Conservation (phyloP, 2,888 invertebrate species). For the Eupithecia subfuscata region DNA sequence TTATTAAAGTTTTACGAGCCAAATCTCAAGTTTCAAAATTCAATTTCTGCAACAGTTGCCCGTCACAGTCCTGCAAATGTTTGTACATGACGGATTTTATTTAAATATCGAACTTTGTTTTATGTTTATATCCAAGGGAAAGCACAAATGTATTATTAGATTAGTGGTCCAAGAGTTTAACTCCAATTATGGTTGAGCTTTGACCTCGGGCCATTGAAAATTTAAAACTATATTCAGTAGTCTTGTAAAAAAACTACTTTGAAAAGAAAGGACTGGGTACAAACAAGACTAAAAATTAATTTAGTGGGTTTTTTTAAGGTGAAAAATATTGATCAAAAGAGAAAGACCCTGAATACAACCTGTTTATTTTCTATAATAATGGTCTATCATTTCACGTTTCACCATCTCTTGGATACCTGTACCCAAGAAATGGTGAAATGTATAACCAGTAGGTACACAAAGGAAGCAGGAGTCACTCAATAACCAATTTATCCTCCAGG, state of each 20-base stretch:
- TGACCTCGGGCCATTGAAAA: background rate
- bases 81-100: slow-evolving; percentile 62
- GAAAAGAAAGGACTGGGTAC: background rate
- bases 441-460: background rate
- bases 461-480: slow-evolving; percentile 23
- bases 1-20: slow-evolving; percentile 54
- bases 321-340: background rate
- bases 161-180: background rate
- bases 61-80: slow-evolving; percentile 53
- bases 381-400: background rate
- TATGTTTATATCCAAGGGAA: slow-evolving; percentile 15
- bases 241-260: background rate
- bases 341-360: background rate
- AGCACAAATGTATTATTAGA: background rate
- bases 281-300: background rate
- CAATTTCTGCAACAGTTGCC: slow-evolving; percentile 64
- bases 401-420: no score
- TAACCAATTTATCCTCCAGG: slow-evolving; percentile 20
- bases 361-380: background rate
- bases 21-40: slow-evolving; percentile 67
- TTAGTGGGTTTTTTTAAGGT: background rate
- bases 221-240: background rate
- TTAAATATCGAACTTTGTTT: slow-evolving; percentile 63
- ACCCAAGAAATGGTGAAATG: background rate
- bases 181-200: background rate